Evolutionary conservation across 1,140 invertebrate species (phyloP).

Genomic region (Plectrocnemia conspersa): DNA sequence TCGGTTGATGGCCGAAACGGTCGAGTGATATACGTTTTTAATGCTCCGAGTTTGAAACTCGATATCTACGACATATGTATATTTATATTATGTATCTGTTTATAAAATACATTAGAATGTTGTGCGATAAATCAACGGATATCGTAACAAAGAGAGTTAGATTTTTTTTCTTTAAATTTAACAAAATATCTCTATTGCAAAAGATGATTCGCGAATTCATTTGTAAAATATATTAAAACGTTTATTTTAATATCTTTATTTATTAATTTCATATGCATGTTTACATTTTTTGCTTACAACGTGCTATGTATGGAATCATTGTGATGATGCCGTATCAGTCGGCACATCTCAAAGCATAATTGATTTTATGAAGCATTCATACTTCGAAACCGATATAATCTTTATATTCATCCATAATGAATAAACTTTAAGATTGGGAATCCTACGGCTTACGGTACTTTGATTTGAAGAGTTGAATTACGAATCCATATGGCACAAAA

Average conservation of each 20-base stretch:
- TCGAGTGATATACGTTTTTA: not conserved
- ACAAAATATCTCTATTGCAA: no score
- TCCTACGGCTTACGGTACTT: constrained; percentile 4
- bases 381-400: constrained; percentile 3
- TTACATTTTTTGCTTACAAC: constrained; percentile 15
- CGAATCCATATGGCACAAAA: not conserved
- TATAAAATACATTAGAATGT: not conserved
- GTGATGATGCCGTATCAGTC: constrained; percentile 20
- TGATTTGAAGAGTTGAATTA: not conserved
- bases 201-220: no score
- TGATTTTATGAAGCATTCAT: constrained; percentile 20
- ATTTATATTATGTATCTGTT: no score
- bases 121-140: not conserved
- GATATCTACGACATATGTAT: not conserved
- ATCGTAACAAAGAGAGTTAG: no score
- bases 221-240: not conserved
- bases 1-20: not conserved
- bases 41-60: not conserved
- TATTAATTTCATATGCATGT: constrained; percentile 4
- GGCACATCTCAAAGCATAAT: constrained; percentile 27
- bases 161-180: no score
- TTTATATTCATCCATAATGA: constrained; percentile 1
- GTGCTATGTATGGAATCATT: constrained; percentile 10
- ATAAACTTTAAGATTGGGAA: constrained; percentile 5
- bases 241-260: constrained; percentile 10